phyloP scores from a whole-genome alignment of 2,888 invertebrate species.

The Hyles lineata region DNA sequence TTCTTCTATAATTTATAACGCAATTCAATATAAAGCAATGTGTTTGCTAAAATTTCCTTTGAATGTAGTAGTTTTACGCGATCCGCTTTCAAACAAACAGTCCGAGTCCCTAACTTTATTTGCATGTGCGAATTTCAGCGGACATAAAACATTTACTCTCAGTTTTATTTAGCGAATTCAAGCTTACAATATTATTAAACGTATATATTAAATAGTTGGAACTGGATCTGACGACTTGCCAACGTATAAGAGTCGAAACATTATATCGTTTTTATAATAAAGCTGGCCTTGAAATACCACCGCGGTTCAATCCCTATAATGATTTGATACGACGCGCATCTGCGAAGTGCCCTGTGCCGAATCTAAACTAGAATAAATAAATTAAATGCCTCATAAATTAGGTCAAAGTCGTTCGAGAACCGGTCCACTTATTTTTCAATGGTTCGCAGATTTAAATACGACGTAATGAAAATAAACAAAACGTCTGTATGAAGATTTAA shows the following conservation, averaged over 20 bases:
- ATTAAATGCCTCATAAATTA: conserved; percentile 1
- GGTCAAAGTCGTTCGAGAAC: conserved; percentile 27
- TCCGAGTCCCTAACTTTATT: too few species aligned
- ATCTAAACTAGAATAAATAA: conserved; percentile 20
- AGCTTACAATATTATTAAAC: conserved; percentile 4
- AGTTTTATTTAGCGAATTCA: too few species aligned
- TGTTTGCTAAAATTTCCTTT: too few species aligned
- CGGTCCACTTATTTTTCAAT: conserved; percentile 12
- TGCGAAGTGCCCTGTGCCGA: conserved; percentile 7
- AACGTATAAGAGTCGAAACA: conserved; percentile 17
- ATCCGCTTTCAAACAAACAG: too few species aligned
- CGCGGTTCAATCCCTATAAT: not conserved
- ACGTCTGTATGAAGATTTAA: not conserved
- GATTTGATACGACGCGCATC: conserved; percentile 3
- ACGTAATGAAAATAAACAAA: conserved; percentile 1
- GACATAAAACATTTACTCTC: too few species aligned
- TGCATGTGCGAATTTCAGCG: too few species aligned
- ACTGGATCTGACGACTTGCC: conserved; percentile 21
- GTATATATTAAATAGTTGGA: conserved; percentile 15
- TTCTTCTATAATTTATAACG: too few species aligned
- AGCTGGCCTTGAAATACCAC: not conserved
- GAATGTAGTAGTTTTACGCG: too few species aligned
- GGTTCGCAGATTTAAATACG: conserved; percentile 3
- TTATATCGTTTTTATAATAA: conserved; percentile 4
- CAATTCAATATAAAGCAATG: too few species aligned